Evolutionary conservation across 2,797 vertebrate species (phyloP).

Genomic region (Holocentrus rufus): DNA sequence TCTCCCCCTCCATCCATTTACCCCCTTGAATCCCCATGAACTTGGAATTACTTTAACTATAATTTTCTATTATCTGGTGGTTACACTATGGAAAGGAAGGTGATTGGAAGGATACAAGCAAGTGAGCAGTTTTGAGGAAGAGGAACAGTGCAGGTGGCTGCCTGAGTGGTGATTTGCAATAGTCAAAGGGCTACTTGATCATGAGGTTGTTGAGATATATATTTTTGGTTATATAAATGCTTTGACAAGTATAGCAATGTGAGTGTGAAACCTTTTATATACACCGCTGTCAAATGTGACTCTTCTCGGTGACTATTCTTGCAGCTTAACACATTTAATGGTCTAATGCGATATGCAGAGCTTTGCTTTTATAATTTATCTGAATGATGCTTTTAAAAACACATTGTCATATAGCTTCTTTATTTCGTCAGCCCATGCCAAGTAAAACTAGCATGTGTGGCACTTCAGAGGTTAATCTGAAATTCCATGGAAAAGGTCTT

Average conservation of each 20-base stretch:
- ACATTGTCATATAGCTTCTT: slow-evolving; percentile 21
- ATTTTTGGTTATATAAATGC: slow-evolving; percentile 53
- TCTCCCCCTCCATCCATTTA: slow-evolving; percentile 29
- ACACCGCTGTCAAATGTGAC: slow-evolving; percentile 51
- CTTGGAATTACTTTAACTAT: slow-evolving; percentile 51
- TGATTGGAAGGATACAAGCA: slow-evolving; percentile 48
- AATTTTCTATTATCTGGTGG: slow-evolving; percentile 45
- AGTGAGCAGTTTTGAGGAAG: slow-evolving; percentile 45
- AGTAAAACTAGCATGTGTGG: slow-evolving; percentile 32
- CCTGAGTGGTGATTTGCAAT: slow-evolving; percentile 32
- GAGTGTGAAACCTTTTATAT: slow-evolving; percentile 59
- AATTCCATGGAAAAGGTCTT: background rate
- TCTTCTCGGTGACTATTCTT: slow-evolving; percentile 41
- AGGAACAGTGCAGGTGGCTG: slow-evolving; percentile 16
- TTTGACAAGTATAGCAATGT: slow-evolving; percentile 48
- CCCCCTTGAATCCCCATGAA: slow-evolving; percentile 19
- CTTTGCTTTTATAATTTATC: slow-evolving; percentile 55
- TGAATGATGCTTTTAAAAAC: slow-evolving; percentile 19
- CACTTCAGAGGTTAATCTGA: slow-evolving; percentile 33
- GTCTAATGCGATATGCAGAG: slow-evolving; percentile 43
- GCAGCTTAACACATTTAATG: slow-evolving; percentile 46
- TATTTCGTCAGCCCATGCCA: slow-evolving; percentile 36
- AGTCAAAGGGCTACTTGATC: slow-evolving; percentile 3
- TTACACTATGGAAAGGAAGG: slow-evolving; percentile 39
- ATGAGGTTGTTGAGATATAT: slow-evolving; percentile 45